Evolutionary conservation across 2,113 vertebrate genomes (phyloP), one percentile per base, ranked within the genome.

Genomic region (Bubo blakistoni): DNA sequence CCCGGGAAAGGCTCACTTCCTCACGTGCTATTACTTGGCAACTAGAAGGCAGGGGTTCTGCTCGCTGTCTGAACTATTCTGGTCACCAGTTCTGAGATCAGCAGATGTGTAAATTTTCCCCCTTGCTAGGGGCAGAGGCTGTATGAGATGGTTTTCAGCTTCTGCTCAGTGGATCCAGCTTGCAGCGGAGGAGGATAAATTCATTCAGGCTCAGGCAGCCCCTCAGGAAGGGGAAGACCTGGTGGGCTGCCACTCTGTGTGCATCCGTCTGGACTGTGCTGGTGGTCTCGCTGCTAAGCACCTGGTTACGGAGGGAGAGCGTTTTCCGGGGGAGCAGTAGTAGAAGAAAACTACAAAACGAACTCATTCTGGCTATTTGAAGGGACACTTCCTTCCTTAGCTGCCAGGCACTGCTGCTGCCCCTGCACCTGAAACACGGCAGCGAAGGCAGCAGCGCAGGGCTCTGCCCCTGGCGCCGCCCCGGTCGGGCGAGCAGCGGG

Each of bases 401-500:
- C 65, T 81, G 61, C 54, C 44, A 38, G 62, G 16, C 32, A 27
- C 47, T 29, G 38, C 63, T 65, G 67, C 70, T 54, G 73, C 27
- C 52, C 51, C 70, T 29, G 58, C 57, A 16, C 26, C 32, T 16
- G 29, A 32, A 36, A 26, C 0, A 0, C 16, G 72, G 32, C 63
- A 46, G 47, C 8, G 1, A 6, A 2, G 30, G 46, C 21, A 49
- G 55, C 71, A 36, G 52, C 0, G 0, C 54, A 6, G 18, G 54
- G 46, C 40, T 36, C 46, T 34, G 21, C 77, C 57, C 72, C 32
- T 12, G 27, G 20, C 1, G 7, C 9, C 4, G 16, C 40, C 49
- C 59, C 6, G 13, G 5, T 8, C 2, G 14, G 38, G 30, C 1
- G 2, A 44, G 47, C 42, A 19, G 42, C 0, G 0, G 54, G 17